Evolutionary conservation across 2,888 invertebrate genomes (phyloP).

Genomic region (Parascotia fuliginaria): DNA sequence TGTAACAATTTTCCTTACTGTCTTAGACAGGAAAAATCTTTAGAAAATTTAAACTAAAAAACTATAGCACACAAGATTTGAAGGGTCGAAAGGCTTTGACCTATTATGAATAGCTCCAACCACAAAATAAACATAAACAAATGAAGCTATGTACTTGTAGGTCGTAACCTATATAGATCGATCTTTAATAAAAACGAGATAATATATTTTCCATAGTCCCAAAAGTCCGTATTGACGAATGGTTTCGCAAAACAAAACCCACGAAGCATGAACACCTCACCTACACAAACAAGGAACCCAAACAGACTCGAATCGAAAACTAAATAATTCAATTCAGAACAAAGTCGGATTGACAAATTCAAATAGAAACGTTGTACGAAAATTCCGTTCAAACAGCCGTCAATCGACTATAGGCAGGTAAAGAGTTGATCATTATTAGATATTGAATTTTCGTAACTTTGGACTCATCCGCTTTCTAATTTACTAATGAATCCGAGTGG

Average conservation of each 20-base stretch:
- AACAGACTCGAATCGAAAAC: slow-evolving; percentile 78
- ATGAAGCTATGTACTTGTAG: no score
- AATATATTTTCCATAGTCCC: slow-evolving; percentile 26
- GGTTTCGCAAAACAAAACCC: slow-evolving; percentile 50
- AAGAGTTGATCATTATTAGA: slow-evolving; percentile 84
- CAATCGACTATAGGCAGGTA: slow-evolving; percentile 76
- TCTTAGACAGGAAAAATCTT: no score
- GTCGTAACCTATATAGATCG: background rate
- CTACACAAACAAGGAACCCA: slow-evolving; percentile 65
- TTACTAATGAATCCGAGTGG: slow-evolving; percentile 86
- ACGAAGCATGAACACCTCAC: slow-evolving; percentile 61
- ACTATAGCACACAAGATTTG: no score
- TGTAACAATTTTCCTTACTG: no score
- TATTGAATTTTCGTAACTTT: slow-evolving; percentile 86
- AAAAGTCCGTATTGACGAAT: slow-evolving; percentile 28
- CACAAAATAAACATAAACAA: no score
- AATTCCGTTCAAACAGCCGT: slow-evolving; percentile 45
- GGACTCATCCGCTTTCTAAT: slow-evolving; percentile 86
- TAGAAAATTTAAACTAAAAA: no score
- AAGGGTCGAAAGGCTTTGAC: no score
- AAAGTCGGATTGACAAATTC: slow-evolving; percentile 81
- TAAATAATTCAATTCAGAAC: slow-evolving; percentile 81
- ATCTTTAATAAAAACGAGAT: slow-evolving; percentile 2
- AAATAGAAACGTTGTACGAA: slow-evolving; percentile 57
- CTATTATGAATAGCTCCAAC: no score